Evolutionary conservation across 1,140 invertebrate species (phyloP).

Genomic region (Stratiolaelaps scimitus): DNA sequence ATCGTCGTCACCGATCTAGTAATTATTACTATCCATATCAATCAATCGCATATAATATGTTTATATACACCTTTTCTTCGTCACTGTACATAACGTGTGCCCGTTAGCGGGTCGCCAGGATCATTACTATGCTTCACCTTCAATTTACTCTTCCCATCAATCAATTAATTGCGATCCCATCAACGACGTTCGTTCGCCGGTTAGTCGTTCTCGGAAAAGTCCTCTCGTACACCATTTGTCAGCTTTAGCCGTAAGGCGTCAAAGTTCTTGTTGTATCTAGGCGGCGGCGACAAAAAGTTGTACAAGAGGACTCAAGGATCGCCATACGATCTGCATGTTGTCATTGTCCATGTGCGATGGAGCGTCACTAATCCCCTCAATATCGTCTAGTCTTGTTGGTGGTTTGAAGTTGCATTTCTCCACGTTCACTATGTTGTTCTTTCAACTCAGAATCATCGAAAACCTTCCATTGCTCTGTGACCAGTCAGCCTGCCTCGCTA

Average conservation of each 20-base stretch:
- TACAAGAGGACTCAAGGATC: background rate
- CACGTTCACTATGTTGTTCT: too few species aligned
- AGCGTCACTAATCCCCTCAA: background rate
- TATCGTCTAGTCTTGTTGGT: too few species aligned
- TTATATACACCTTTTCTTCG: constrained; percentile 28
- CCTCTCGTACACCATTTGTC: background rate
- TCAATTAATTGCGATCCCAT: too few species aligned
- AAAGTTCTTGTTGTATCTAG: background rate
- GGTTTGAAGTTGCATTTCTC: too few species aligned
- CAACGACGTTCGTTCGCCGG: background rate
- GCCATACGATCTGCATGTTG: background rate
- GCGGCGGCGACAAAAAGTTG: background rate
- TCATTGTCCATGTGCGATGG: background rate
- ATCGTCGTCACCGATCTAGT: too few species aligned
- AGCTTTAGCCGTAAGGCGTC: constrained; percentile 4
- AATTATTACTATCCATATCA: too few species aligned
- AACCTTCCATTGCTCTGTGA: too few species aligned
- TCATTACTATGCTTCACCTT: background rate
- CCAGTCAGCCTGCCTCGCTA: too few species aligned
- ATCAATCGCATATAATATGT: background rate
- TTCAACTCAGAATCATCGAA: too few species aligned
- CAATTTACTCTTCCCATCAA: background rate
- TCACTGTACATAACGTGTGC: constrained; percentile 27
- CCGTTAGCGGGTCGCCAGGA: background rate
- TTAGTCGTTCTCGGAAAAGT: background rate